These are phyloP conservation scores for Sebastiscus tertius DNA, from an alignment of 2,797 vertebrate species.

Conservation along the genomic window DNA sequence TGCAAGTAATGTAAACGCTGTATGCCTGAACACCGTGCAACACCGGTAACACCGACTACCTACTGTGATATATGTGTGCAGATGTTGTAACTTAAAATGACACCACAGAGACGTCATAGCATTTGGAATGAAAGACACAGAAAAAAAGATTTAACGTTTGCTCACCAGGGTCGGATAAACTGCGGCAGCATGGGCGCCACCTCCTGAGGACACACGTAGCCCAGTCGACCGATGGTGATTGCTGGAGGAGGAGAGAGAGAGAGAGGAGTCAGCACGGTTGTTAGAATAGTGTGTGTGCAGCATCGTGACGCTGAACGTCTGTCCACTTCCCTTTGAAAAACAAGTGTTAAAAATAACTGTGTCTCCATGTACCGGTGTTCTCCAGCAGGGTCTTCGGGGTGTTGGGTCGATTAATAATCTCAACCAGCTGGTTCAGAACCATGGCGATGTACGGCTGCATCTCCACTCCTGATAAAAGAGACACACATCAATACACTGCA, in stretches of 20 bases:
- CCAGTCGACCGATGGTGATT: conserved; percentile 93
- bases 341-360: background rate
- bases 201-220: conserved; percentile 95
- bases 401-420: conserved; percentile 95
- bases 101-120: background rate
- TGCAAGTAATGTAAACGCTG: too few relatives aligned
- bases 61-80: background rate
- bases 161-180: conserved; percentile 94
- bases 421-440: conserved; percentile 93
- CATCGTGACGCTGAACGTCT: background rate
- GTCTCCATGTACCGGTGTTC: conserved; percentile 86
- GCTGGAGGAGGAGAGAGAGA: conserved; percentile 75
- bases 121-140: background rate
- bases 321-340: background rate
- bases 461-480: conserved; percentile 85
- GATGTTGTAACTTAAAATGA: background rate
- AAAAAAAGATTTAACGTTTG: background rate
- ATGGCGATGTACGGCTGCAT: conserved; percentile 96
- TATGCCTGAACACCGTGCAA: too few relatives aligned
- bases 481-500: background rate
- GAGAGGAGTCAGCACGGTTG: background rate
- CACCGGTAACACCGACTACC: too few relatives aligned
- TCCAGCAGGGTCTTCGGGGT: conserved; percentile 95
- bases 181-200: conserved; percentile 93
- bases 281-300: background rate